Evolutionary conservation across 2,888 invertebrate species (phyloP).

Genomic region (Meiosimyza decipiens): DNA sequence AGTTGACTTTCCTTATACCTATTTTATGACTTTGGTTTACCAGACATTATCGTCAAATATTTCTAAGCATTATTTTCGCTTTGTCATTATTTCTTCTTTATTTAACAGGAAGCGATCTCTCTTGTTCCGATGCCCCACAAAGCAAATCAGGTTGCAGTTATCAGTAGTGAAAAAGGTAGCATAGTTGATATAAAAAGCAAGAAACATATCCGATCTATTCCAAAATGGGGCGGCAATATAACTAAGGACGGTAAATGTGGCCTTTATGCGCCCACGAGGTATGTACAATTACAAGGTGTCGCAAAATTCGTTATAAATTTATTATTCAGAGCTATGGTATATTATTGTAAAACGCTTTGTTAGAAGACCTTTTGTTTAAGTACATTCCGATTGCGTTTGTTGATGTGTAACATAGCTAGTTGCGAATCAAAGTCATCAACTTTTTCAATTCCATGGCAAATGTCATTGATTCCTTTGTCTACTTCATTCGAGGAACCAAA

Average conservation of each 20-base stretch:
- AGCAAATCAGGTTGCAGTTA: constrained; percentile 85
- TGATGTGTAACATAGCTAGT: too few species aligned
- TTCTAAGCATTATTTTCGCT: neutral
- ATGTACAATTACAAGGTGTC: constrained; percentile 28
- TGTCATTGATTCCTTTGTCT: too few species aligned
- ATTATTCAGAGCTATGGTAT: too few species aligned
- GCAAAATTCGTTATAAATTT: too few species aligned
- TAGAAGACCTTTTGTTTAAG: too few species aligned
- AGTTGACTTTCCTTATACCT: too few species aligned
- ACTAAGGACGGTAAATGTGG: constrained; percentile 90
- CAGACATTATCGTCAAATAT: neutral
- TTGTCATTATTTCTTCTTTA: neutral
- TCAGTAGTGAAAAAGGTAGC: constrained; percentile 90
- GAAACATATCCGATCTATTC: constrained; percentile 85
- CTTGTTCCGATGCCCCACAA: constrained; percentile 87
- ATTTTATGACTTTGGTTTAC: too few species aligned
- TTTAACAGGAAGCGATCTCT: constrained; percentile 73
- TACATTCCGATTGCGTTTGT: too few species aligned
- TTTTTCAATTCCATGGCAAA: too few species aligned
- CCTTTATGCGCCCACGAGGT: constrained; percentile 87
- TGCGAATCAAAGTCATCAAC: too few species aligned
- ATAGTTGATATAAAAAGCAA: constrained; percentile 91
- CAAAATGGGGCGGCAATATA: constrained; percentile 92
- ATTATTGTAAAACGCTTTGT: too few species aligned
- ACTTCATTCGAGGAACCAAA: too few species aligned